Evolutionary conservation across 2,113 vertebrate species (phyloP), one percentile per base, ranked within the genome.

Genomic region (Tautogolabrus adspersus): DNA sequence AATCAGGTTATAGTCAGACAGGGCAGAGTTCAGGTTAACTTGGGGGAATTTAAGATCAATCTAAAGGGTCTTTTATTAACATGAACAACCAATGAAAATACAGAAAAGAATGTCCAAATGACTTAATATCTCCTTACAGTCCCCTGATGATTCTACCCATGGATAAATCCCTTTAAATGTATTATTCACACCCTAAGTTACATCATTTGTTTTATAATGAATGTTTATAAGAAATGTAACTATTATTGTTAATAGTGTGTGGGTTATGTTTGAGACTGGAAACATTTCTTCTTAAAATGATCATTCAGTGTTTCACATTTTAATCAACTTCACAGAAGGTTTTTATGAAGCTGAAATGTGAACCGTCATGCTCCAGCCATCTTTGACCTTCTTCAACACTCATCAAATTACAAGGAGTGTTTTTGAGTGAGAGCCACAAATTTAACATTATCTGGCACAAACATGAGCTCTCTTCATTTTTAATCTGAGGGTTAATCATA

Each of bases 401-500:
- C 38, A 56, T 18, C 57, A 81, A 42, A 51, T 68, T 49, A 58
- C 49, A 21, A 21, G 21, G 3, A 40, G 71, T 51, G 15, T 74
- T n/a, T 49, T 51, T 7, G n/a, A 21, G 16, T 5, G 23, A 3
- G 13, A 38, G 10, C 40, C 7, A 57, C 10, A 46, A 30, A 54
- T 71, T 73, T 42, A 30, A 78, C 66, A 69, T 77, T 60, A 68
- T 61, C 12, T 49, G 59, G 11, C 66, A 58, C 42, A 44, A 51
- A 51, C 54, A 18, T 8, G 57, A 63, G 42, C 19, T 12, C 54
- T 59, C 22, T 42, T 64, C 42, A 37, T 4, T 46, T 65, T 55
- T 75, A 44, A 65, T 59, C n/a, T 38, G 37, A 22, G 19, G 4
- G 44, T 69, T 81, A 66, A 81, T 81, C 3, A 75, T 66, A 60